These are phyloP conservation scores for Eurytoma adleriae DNA, from an alignment of 2,888 invertebrate genomes.

Conservation along the genomic window DNA sequence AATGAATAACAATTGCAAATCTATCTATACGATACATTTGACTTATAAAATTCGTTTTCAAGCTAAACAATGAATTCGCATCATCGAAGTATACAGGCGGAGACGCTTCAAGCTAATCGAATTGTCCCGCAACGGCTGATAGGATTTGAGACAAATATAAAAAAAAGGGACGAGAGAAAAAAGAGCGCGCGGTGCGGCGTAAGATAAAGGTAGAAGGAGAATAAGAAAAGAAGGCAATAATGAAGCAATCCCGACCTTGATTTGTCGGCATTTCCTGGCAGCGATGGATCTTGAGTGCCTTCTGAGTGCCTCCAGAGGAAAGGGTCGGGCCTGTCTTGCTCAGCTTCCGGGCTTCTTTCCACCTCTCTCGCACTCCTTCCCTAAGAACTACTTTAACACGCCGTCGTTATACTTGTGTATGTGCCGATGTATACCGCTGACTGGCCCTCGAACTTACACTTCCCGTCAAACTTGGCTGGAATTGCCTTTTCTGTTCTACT, in stretches of 20 bases:
- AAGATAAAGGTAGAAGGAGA: not conserved
- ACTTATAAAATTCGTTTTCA: not conserved
- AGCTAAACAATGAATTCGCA: not conserved
- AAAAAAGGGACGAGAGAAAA: not conserved
- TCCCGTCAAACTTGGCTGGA: not conserved
- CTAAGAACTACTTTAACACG: constrained; percentile 34
- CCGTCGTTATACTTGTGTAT: not conserved
- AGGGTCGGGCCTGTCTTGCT: constrained; percentile 48
- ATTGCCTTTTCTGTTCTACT: not conserved
- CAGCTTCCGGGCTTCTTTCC: constrained; percentile 51
- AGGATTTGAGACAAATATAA: not conserved
- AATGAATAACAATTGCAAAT: not conserved
- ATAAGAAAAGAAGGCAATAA: constrained; percentile 7
- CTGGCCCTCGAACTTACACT: not conserved
- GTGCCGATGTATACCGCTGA: not conserved
- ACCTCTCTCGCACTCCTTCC: constrained; percentile 19
- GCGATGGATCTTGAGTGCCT: constrained; percentile 91
- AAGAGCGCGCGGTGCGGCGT: not conserved
- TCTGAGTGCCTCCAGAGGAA: constrained; percentile 88
- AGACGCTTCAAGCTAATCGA: not conserved
- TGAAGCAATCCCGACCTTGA: constrained; percentile 82
- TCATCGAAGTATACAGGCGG: not conserved
- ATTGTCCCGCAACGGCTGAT: not conserved
- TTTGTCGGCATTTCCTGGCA: constrained; percentile 87
- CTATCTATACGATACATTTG: not conserved